Percentiles rank a stretch among this genome's conserved stretches.
phyloP scores from a whole-genome alignment of 2,888 invertebrate species.

The Hyppa rectilinea region DNA sequence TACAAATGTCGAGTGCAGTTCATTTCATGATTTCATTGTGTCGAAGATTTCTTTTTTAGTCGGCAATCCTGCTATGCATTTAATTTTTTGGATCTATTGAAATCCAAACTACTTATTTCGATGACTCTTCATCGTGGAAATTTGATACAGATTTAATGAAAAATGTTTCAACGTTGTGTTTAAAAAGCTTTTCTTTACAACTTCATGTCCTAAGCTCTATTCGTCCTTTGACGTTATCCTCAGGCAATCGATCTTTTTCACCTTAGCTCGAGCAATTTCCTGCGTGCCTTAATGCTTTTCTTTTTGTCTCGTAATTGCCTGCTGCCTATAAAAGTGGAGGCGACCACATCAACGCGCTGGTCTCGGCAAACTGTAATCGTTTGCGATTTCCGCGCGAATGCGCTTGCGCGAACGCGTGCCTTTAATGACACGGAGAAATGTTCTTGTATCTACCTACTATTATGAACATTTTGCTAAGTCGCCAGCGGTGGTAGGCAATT shows the following conservation, averaged over 20 bases:
- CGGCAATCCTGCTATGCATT: too few relatives aligned
- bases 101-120: not conserved
- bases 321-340: conserved; percentile 32
- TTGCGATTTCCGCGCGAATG: conserved; percentile 66
- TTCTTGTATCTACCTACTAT: not conserved
- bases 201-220: conserved; percentile 1
- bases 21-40: not conserved
- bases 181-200: not conserved
- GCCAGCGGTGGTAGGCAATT: not conserved
- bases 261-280: conserved; percentile 33
- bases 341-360: conserved; percentile 45
- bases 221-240: conserved; percentile 17
- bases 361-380: conserved; percentile 60
- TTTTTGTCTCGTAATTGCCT: conserved; percentile 44
- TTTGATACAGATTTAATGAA: not conserved
- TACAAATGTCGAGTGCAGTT: too few relatives aligned
- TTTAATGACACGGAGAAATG: conserved; percentile 6
- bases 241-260: conserved; percentile 18
- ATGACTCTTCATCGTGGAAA: too few relatives aligned
- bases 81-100: too few relatives aligned
- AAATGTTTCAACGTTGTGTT: not conserved
- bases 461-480: conserved; percentile 1
- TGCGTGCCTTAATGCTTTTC: conserved; percentile 15
- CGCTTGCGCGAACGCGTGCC: conserved; percentile 47
- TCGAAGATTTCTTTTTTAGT: not conserved